phyloP scores from a whole-genome alignment of 2,888 invertebrate species.

The Siphlonurus alternatus region DNA sequence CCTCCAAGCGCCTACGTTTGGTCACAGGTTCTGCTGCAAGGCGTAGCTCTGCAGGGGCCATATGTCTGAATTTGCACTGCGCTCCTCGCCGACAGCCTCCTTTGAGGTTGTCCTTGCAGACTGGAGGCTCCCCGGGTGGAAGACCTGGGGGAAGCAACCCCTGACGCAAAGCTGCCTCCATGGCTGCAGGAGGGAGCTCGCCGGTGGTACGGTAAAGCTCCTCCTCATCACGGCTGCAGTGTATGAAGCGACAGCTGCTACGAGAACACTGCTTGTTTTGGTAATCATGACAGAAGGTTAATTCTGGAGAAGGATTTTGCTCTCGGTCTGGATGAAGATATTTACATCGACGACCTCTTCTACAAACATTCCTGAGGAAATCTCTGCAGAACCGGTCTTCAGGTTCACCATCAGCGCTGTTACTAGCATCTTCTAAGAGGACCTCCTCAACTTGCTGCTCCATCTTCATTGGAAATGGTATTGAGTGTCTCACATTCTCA shows the following conservation, averaged over 20 bases:
- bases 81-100: constrained; percentile 36
- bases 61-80: constrained; percentile 30
- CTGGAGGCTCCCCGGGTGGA: constrained; percentile 24
- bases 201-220: constrained; percentile 55
- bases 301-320: constrained; percentile 20
- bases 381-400: constrained; percentile 38
- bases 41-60: constrained; percentile 19
- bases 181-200: constrained; percentile 43
- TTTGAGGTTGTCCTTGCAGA: constrained; percentile 43
- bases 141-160: constrained; percentile 10
- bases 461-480: not conserved
- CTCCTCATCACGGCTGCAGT: constrained; percentile 57
- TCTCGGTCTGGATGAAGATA: constrained; percentile 30
- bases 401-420: constrained; percentile 16
- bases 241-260: constrained; percentile 55
- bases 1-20: constrained; percentile 7
- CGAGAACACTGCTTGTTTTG: constrained; percentile 63
- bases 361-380: constrained; percentile 39
- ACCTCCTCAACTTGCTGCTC: not conserved
- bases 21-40: not conserved
- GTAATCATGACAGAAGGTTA: constrained; percentile 39
- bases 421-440: not conserved
- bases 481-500: not conserved
- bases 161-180: constrained; percentile 23
- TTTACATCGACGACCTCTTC: constrained; percentile 39